Evolutionary conservation across 2,797 vertebrate species (phyloP).

Genomic region (Taeniopygia guttata): DNA sequence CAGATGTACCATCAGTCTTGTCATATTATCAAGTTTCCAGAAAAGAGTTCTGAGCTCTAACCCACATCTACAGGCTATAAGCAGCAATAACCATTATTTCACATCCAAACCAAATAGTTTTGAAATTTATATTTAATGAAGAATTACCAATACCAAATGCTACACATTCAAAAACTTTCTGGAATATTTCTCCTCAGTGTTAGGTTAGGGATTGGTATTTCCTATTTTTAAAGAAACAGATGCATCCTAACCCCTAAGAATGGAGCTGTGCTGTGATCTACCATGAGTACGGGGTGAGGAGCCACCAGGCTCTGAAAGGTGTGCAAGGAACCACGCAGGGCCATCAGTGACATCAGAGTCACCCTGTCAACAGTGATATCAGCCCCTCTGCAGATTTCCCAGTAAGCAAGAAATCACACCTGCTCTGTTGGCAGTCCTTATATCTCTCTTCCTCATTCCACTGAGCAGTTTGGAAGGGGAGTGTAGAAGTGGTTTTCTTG

Average conservation of each 20-base stretch:
- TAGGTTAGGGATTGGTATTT: background rate
- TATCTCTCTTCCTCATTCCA: background rate
- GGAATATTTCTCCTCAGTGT: background rate
- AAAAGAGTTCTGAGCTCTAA: background rate
- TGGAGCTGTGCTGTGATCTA: background rate
- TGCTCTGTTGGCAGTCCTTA: background rate
- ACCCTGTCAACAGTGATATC: background rate
- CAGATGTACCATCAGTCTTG: background rate
- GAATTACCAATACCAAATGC: background rate
- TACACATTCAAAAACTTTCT: background rate
- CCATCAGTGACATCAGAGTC: background rate
- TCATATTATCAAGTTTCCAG: background rate
- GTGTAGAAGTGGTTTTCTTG: background rate
- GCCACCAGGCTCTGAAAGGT: accelerated
- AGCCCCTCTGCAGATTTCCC: background rate
- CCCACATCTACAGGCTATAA: background rate
- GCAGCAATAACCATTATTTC: background rate
- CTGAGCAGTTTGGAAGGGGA: background rate
- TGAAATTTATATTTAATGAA: background rate
- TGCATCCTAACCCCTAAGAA: background rate
- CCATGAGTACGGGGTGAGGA: background rate
- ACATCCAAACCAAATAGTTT: background rate
- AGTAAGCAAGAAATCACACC: background rate
- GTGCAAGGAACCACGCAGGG: background rate
- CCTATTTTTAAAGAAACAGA: background rate